These are phyloP conservation scores for Camelus dromedarius DNA, from an alignment of 2,113 vertebrate species.

Conservation along the genomic window DNA sequence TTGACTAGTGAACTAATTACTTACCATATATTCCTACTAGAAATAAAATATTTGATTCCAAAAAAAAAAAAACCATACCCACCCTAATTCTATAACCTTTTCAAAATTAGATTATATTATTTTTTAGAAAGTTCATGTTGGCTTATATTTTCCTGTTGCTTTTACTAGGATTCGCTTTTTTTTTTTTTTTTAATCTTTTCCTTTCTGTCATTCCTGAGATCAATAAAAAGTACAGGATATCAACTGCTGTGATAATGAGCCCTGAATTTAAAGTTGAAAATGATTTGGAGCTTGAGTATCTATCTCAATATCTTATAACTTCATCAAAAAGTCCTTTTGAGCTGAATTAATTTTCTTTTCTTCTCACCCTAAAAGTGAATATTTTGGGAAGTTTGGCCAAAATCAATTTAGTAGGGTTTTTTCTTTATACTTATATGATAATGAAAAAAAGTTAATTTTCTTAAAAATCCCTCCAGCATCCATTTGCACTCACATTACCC, in stretches of 20 bases:
- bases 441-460: constrained; percentile 48
- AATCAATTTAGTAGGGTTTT: not conserved
- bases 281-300: not conserved
- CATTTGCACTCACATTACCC: not conserved
- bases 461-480: constrained; percentile 4
- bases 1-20: not conserved
- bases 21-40: not conserved
- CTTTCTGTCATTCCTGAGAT: not conserved
- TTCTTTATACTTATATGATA: not conserved
- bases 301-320: not conserved
- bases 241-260: not conserved
- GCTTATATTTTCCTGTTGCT: not conserved
- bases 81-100: not conserved
- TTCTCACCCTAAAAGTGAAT: not conserved
- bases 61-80: not conserved
- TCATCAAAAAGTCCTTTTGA: not conserved
- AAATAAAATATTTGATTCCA: not conserved
- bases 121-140: not conserved
- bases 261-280: constrained; percentile 11
- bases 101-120: not conserved
- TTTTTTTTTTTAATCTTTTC: not conserved
- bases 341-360: not conserved
- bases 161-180: not conserved
- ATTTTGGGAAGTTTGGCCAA: constrained; percentile 5
- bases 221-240: not conserved